Evolutionary conservation across 1,140 invertebrate genomes (phyloP), one percentile per base, ranked within the genome.

Genomic region (Drosophila guanche): DNA sequence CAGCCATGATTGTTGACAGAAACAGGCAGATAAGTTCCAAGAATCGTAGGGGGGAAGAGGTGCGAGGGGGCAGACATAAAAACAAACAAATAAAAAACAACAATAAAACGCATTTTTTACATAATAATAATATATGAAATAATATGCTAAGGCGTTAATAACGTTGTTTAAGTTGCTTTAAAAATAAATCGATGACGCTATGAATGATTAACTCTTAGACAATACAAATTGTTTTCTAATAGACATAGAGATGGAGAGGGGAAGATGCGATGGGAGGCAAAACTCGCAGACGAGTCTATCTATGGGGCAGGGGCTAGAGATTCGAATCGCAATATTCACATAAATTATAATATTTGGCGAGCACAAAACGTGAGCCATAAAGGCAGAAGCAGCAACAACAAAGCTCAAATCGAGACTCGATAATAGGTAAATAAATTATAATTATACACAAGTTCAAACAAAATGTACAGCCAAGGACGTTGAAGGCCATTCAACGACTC

Each of bases 221-320:
- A 85, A 85, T 85, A 88, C 83, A 88, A 88, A 88, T 88, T 88
- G 83, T 88, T 88, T 88, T 54, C 75, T 89, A 88, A 88, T 85
- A 80, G 73, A 67, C 70, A 60, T 57, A 57, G 60, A 22, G 45
- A 48, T 40, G 8, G 45, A 27, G 22, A 33, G 50, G 10, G 25
- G 42, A 16, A 14, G 42, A 7, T 14, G 33, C 23, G 22, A 10
- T 16, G 14, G n/a, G 4, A 25, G 27, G 45, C 29, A 45, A 46
- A 50, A 20, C 0, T 20, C 59, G 52, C 60, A 75, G 75, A 66
- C 56, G 54, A 68, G 76, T 68, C 62, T 68, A 68, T 68, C 65
- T 68, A 20, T 20, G 16, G 16, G 16, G 16, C 16, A 16, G 51
- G 56, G 51, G 48, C 65, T 70, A 63, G 54, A 76, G 81, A 88